A percentile compares a stretch with the other conserved stretches of the same genome.
phyloP scores from a whole-genome alignment of 2,113 vertebrate species.

The Ardeotis arabs region DNA sequence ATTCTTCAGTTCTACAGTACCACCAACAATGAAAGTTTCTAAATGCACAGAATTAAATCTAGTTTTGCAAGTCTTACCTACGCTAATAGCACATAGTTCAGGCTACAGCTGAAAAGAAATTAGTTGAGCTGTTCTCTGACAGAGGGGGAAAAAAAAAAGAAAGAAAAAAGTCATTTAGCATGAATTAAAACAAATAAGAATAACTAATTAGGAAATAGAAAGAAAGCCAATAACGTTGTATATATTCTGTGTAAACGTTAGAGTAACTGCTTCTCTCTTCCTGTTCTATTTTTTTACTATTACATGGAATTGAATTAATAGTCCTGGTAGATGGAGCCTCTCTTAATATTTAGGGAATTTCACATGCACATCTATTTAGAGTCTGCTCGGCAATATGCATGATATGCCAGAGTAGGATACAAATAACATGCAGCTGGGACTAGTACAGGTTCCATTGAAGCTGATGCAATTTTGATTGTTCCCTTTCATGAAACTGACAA shows the following conservation, averaged over 20 bases:
- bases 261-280: background rate
- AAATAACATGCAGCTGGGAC: background rate
- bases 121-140: background rate
- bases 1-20: background rate
- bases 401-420: background rate
- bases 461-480: background rate
- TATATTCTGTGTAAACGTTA: background rate
- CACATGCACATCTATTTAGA: background rate
- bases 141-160: too few species aligned
- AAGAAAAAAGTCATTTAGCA: too few species aligned
- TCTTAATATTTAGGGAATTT: background rate
- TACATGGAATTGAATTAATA: background rate
- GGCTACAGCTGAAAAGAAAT: background rate
- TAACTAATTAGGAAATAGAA: background rate
- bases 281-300: background rate
- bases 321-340: background rate
- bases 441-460: background rate
- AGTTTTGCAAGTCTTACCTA: background rate
- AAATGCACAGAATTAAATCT: background rate
- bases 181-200: background rate
- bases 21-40: background rate
- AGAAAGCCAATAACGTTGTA: background rate
- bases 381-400: background rate
- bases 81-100: background rate
- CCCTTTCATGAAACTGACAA: background rate